These are phyloP conservation scores for Geopemphigus sp. DNA, from an alignment of 1,140 invertebrate genomes.

Conservation along the genomic window DNA sequence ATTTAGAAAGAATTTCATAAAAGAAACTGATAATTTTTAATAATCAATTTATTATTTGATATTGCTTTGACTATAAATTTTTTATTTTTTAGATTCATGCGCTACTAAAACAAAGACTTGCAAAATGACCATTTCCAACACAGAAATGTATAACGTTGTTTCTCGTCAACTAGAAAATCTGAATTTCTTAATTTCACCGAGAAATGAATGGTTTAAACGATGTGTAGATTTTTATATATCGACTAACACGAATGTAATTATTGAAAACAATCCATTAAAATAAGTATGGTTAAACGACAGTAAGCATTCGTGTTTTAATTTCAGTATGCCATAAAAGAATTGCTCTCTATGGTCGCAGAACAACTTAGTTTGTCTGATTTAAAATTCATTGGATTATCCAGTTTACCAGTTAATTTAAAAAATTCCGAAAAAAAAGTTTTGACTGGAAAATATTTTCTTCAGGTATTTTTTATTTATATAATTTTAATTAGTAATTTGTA, in stretches of 20 bases:
- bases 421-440: conserved; percentile 57
- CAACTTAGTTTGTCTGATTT: conserved; percentile 68
- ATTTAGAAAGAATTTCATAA: no score
- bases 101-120: background rate
- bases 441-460: conserved; percentile 61
- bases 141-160: conserved; percentile 7
- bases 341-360: conserved; percentile 56
- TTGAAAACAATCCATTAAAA: background rate
- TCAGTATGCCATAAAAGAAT: conserved; percentile 47
- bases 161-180: conserved; percentile 48
- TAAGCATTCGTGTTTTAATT: background rate
- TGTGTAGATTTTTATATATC: conserved; percentile 55
- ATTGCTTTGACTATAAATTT: background rate
- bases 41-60: no score
- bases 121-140: conserved; percentile 9
- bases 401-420: conserved; percentile 60
- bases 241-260: conserved; percentile 52
- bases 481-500: background rate
- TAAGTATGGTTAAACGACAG: background rate
- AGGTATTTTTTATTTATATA: conserved; percentile 56
- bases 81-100: background rate
- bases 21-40: no score
- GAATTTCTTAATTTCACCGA: conserved; percentile 47
- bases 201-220: conserved; percentile 55
- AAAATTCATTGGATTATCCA: conserved; percentile 60